phyloP scores from a whole-genome alignment of 2,113 vertebrate genomes.

The Cygnus buccinator region DNA sequence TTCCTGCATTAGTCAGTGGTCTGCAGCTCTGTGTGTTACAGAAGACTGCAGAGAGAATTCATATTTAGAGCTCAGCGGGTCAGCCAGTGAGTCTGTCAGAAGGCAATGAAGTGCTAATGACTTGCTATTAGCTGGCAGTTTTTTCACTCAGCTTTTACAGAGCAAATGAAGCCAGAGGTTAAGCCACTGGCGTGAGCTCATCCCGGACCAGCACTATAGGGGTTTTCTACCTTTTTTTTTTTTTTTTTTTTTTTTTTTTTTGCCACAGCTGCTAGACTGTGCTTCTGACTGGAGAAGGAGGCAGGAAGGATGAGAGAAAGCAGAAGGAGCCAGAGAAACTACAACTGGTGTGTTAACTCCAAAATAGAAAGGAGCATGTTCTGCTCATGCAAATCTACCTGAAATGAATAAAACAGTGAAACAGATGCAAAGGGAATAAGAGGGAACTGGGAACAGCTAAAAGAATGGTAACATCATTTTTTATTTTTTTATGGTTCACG shows the following conservation, averaged over 20 bases:
- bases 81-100: neutral
- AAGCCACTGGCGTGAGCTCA: neutral
- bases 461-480: neutral
- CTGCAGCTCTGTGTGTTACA: neutral
- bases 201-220: neutral
- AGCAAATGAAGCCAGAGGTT: neutral
- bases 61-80: neutral
- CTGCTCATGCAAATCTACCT: neutral
- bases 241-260: neutral
- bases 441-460: neutral
- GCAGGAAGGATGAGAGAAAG: neutral
- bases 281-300: neutral
- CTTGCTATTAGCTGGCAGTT: neutral
- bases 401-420: neutral
- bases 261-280: neutral
- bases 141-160: neutral
- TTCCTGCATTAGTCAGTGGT: accelerated
- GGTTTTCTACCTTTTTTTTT: neutral
- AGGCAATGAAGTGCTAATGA: neutral
- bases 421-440: neutral
- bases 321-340: neutral
- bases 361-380: neutral
- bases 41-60: neutral
- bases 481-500: neutral
- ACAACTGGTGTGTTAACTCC: neutral